Percentiles rank a stretch among this genome's conserved stretches.
These are phyloP conservation scores for roundworm (Caenorhabditis elegans) DNA, from an alignment of 1,140 invertebrate genomes.

Conservation along the genomic window DNA sequence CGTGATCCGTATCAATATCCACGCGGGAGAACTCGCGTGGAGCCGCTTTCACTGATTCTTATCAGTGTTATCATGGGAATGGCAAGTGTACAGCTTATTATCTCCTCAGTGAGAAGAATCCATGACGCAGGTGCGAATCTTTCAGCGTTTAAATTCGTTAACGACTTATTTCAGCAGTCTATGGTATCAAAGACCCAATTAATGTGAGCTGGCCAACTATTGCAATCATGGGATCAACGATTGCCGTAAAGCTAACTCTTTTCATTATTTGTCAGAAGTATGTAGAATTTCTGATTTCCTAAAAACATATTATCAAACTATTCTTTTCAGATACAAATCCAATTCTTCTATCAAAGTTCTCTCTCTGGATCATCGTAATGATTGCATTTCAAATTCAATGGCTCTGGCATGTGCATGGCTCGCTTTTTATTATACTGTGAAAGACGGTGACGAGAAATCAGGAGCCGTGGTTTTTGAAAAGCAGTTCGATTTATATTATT, in stretches of 20 bases:
- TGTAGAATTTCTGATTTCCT: neutral
- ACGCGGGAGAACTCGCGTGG: slow-evolving; percentile 68
- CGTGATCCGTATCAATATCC: slow-evolving; percentile 69
- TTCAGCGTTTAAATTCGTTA: neutral
- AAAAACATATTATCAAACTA: too few species aligned
- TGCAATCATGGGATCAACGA: slow-evolving; percentile 67
- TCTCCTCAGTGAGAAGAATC: slow-evolving; percentile 58
- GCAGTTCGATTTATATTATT: slow-evolving; percentile 61
- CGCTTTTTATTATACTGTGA: slow-evolving; percentile 39
- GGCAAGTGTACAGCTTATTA: slow-evolving; percentile 68
- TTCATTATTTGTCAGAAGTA: slow-evolving; percentile 66
- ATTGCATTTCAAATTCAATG: slow-evolving; percentile 68
- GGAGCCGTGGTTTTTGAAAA: neutral
- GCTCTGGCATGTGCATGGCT: slow-evolving; percentile 64
- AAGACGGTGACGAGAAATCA: neutral
- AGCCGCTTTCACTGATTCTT: slow-evolving; percentile 68
- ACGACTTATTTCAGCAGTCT: neutral
- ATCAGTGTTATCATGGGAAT: slow-evolving; percentile 69
- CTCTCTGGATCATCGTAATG: slow-evolving; percentile 69
- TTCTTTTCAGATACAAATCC: slow-evolving; percentile 48
- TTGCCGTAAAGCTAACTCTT: slow-evolving; percentile 67
- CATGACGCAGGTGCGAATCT: neutral
- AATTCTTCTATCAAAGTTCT: slow-evolving; percentile 66
- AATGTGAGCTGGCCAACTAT: slow-evolving; percentile 57
- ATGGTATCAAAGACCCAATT: neutral